phyloP scores from a whole-genome alignment of 2,888 invertebrate species.

The Horisme vitalbata region DNA sequence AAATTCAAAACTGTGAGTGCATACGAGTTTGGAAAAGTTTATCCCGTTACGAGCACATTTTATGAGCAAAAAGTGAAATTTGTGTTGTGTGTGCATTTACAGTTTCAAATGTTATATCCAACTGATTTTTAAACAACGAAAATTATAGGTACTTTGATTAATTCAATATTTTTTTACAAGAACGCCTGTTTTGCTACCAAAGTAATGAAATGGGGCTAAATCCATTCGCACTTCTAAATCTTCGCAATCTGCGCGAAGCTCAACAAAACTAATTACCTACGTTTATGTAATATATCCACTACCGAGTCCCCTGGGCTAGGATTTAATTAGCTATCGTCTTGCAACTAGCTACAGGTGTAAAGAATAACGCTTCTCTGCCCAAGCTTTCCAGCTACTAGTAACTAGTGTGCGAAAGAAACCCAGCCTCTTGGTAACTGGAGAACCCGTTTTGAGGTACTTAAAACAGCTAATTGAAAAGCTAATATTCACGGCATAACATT shows the following conservation, averaged over 20 bases:
- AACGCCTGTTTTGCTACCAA: neutral
- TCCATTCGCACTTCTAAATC: constrained; percentile 14
- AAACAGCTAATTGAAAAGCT: constrained; percentile 80
- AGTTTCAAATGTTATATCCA: too few relatives aligned
- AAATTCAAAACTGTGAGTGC: constrained; percentile 8
- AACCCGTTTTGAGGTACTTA: constrained; percentile 70
- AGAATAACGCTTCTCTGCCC: constrained; percentile 43
- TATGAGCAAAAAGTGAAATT: neutral
- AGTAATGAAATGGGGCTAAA: neutral
- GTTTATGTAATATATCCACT: constrained; percentile 34
- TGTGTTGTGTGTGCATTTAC: neutral
- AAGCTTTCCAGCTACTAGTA: constrained; percentile 1
- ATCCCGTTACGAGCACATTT: neutral
- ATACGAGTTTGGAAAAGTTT: neutral
- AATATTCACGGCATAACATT: constrained; percentile 77
- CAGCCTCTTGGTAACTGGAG: constrained; percentile 53
- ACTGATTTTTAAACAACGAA: too few relatives aligned
- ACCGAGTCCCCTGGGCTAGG: constrained; percentile 53
- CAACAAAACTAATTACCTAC: constrained; percentile 31
- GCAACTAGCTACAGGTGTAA: constrained; percentile 57
- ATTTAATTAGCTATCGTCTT: constrained; percentile 77
- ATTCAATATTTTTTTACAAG: neutral
- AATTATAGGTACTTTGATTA: too few relatives aligned
- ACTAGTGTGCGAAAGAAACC: constrained; percentile 11
- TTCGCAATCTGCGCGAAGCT: constrained; percentile 23